Conservation (phyloP, 2,797 vertebrate species). For the Arrhamphus sclerolepis region DNA sequence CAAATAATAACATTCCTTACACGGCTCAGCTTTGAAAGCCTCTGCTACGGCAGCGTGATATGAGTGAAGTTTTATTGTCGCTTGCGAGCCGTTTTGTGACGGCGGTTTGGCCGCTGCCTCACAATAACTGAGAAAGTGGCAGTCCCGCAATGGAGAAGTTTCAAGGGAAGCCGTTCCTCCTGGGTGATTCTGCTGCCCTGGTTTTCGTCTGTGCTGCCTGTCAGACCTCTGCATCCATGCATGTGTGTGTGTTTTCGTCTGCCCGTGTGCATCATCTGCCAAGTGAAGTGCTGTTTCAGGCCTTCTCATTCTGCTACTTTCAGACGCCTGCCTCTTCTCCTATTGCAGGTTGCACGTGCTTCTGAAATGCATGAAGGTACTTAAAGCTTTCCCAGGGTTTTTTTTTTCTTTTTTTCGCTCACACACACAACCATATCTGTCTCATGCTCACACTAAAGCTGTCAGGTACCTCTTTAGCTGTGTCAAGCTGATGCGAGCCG, state of each 20-base stretch:
- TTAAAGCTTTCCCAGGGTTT: slow-evolving; percentile 23
- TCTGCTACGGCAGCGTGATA: slow-evolving; percentile 23
- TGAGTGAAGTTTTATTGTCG: slow-evolving; percentile 56
- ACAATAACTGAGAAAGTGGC: slow-evolving; percentile 57
- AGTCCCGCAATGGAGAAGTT: slow-evolving; percentile 34
- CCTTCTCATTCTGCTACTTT: slow-evolving; percentile 17
- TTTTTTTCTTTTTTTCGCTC: slow-evolving; percentile 15
- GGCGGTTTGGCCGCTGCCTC: slow-evolving; percentile 42
- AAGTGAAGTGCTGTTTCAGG: slow-evolving; percentile 40
- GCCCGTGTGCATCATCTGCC: slow-evolving; percentile 28
- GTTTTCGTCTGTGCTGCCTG: slow-evolving; percentile 62
- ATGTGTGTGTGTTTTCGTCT: too few species aligned
- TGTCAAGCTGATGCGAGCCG: slow-evolving; percentile 6
- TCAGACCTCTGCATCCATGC: slow-evolving; percentile 42
- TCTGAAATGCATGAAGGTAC: slow-evolving; percentile 46
- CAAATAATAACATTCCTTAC: slow-evolving; percentile 52
- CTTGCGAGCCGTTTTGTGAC: slow-evolving; percentile 37
- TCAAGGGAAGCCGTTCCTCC: slow-evolving; percentile 74
- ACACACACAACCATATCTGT: slow-evolving; percentile 31
- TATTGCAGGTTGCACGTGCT: slow-evolving; percentile 26
- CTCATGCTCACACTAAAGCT: slow-evolving; percentile 23
- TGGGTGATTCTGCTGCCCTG: slow-evolving; percentile 58
- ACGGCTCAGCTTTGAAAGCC: slow-evolving; percentile 35
- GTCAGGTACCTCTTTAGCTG: slow-evolving; percentile 33
- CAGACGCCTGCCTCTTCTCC: slow-evolving; percentile 7